Percentiles rank a stretch among this genome's conserved stretches.
Conservation (phyloP, 2,797 vertebrate species). For the Mus spretus region DNA sequence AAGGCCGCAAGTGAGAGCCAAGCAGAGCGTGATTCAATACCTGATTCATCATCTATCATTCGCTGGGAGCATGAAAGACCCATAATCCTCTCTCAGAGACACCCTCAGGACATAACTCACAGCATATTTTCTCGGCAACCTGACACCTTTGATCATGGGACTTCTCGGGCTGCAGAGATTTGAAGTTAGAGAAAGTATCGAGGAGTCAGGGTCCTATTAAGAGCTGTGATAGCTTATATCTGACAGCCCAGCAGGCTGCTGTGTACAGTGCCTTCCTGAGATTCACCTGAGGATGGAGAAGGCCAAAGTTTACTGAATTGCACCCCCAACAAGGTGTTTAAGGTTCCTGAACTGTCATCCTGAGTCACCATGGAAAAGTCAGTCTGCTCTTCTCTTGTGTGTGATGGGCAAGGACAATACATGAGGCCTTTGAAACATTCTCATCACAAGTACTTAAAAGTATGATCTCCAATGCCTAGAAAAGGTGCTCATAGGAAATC, state of each 20-base stretch:
- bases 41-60: slow-evolving; percentile 30
- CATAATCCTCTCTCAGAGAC: slow-evolving; percentile 49
- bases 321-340: slow-evolving; percentile 16
- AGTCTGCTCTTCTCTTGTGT: slow-evolving; percentile 36
- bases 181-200: slow-evolving; percentile 61
- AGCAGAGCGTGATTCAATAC: slow-evolving; percentile 34
- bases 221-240: slow-evolving; percentile 10
- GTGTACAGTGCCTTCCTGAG: slow-evolving; percentile 20
- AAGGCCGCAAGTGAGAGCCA: not conserved
- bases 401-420: slow-evolving; percentile 30
- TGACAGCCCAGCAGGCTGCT: slow-evolving; percentile 44
- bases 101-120: slow-evolving; percentile 46
- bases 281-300: slow-evolving; percentile 33
- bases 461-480: slow-evolving; percentile 9
- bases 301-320: slow-evolving; percentile 55
- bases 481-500: slow-evolving; percentile 43
- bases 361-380: slow-evolving; percentile 31
- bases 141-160: slow-evolving; percentile 71
- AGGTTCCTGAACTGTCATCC: slow-evolving; percentile 51
- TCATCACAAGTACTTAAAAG: slow-evolving; percentile 57
- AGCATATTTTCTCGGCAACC: slow-evolving; percentile 73
- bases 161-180: slow-evolving; percentile 60
- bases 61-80: slow-evolving; percentile 22
- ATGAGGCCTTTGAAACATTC: slow-evolving; percentile 52
- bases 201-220: slow-evolving; percentile 39